Conservation (phyloP, 2,797 vertebrate species). For the Rhincodon typus region DNA sequence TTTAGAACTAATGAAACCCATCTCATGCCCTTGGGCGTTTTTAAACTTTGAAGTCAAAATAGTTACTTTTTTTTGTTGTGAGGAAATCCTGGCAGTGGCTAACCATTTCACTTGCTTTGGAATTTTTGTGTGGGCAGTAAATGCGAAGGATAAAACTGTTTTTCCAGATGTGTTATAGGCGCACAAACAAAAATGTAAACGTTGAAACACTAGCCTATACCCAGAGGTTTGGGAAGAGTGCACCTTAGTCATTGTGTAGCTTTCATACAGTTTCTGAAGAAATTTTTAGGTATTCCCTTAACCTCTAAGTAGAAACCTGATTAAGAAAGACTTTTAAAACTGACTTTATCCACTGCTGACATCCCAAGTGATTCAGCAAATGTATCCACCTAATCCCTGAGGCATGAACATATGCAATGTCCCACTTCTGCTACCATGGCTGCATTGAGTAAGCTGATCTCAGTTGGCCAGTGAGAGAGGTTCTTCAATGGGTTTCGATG, state of each 20-base stretch:
- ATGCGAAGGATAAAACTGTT: background rate
- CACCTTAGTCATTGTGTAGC: background rate
- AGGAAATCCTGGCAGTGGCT: background rate
- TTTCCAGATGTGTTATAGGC: background rate
- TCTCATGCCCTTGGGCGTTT: background rate
- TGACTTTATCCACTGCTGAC: background rate
- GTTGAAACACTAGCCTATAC: background rate
- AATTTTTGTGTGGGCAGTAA: background rate
- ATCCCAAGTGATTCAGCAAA: background rate
- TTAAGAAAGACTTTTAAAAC: background rate
- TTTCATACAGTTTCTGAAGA: background rate
- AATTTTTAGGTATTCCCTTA: background rate
- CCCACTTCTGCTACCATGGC: background rate
- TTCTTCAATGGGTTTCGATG: background rate
- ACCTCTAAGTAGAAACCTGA: background rate
- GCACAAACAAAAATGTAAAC: background rate
- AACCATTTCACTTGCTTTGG: conserved; percentile 7
- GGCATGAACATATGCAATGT: background rate
- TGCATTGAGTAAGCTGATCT: background rate
- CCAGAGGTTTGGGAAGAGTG: background rate
- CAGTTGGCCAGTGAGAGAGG: background rate
- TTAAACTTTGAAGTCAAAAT: background rate
- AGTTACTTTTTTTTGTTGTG: background rate
- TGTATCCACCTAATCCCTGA: background rate
- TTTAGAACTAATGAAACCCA: conserved; percentile 30